Conservation (phyloP, 2,113 vertebrate genomes). For the Penelope pileata region DNA sequence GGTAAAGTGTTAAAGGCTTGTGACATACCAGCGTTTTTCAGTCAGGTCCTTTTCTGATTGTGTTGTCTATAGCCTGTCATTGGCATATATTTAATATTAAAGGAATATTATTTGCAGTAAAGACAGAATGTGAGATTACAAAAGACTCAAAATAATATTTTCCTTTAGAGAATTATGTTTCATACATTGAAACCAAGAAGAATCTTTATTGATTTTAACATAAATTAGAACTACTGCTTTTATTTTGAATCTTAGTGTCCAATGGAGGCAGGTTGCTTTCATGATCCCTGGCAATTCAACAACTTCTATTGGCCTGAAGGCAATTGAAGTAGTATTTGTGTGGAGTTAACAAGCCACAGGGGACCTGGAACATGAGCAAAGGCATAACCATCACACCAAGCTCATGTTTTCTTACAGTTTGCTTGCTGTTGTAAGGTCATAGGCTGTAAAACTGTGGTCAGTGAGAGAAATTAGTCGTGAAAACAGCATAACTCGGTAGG, state of each 20-base stretch:
- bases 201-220: neutral
- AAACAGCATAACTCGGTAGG: slow-evolving; percentile 68
- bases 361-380: slow-evolving; percentile 67
- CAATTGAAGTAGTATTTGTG: slow-evolving; percentile 48
- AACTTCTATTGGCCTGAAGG: slow-evolving; percentile 37
- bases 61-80: neutral
- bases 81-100: neutral
- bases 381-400: slow-evolving; percentile 67
- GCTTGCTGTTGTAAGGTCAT: slow-evolving; percentile 74
- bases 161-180: neutral
- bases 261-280: slow-evolving; percentile 1
- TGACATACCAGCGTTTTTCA: neutral
- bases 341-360: slow-evolving; percentile 70
- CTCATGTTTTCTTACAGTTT: slow-evolving; percentile 69
- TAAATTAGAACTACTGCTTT: slow-evolving; percentile 6
- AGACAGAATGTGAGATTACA: neutral
- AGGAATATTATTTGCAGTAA: neutral
- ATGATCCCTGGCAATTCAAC: slow-evolving; percentile 10
- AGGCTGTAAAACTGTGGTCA: slow-evolving; percentile 72
- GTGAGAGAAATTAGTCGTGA: slow-evolving; percentile 79
- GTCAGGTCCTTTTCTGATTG: neutral
- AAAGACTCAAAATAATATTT: neutral
- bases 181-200: neutral
- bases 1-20: neutral
- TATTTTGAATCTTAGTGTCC: neutral